Conservation (phyloP, 2,113 vertebrate species). For the Heterotilapia buettikoferi region DNA sequence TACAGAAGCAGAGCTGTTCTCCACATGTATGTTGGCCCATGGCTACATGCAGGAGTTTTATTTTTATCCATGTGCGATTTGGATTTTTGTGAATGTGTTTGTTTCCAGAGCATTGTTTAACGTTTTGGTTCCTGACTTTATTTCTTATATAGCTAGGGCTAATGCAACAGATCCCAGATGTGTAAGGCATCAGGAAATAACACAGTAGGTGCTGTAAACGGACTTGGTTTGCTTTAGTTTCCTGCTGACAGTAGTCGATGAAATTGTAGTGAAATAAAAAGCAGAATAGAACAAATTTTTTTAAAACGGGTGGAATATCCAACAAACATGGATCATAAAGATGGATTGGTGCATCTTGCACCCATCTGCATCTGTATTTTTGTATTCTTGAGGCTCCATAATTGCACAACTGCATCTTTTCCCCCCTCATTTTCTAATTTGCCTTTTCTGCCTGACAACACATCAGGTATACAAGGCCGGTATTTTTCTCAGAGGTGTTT, state of each 20-base stretch:
- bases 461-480: rapidly evolving
- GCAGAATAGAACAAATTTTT: rapidly evolving
- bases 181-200: background rate
- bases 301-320: rapidly evolving
- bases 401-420: background rate
- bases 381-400: background rate
- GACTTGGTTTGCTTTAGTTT: background rate
- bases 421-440: rapidly evolving
- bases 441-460: background rate
- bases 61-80: background rate
- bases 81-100: background rate
- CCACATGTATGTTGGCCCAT: background rate
- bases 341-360: background rate
- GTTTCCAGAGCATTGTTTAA: background rate
- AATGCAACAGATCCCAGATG: background rate
- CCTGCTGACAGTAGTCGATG: background rate
- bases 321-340: background rate
- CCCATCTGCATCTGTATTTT: background rate
- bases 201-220: background rate
- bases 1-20: background rate
- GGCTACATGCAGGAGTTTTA: background rate
- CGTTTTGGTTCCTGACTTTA: background rate
- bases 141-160: background rate
- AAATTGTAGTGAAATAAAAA: background rate
- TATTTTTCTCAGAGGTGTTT: background rate